Base-by-base conservation (phyloP, 2,888 invertebrate species). In the Argyresthia albistria region DNA sequence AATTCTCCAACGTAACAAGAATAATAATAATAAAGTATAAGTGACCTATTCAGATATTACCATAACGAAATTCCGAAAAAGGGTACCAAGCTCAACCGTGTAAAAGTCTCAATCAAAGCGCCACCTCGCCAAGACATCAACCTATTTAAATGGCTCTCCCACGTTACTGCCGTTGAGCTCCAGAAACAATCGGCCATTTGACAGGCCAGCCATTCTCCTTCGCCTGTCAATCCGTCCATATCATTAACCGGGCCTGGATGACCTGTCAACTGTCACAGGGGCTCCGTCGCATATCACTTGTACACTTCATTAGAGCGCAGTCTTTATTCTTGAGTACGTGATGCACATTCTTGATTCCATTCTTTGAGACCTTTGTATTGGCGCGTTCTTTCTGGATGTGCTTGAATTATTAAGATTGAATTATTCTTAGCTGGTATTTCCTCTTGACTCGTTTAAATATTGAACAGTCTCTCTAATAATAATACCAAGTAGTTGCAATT, bases 241-340 rank as follows among this genome's bases (percentile, higher is more conserved):
- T 80, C 82, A 80, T 83, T 83, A 83, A 76, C 67, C 50, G 46
- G 36, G 12, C 42, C n/a, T 25, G 51, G 51, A 9, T 36, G 48
- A 51, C 14, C 54, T 51, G 53, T 50, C 67, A 61, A 59, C 61
- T 62, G 66, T 64, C 65, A 63, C 66, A 25, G 60, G n/a, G 60
- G 72, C 69, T 67, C 71, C 80, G 80, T 80, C 82, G 79, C 82
- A 76, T 73, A 75, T 81, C 83, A 78, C 66, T 66, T 55, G 69
- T 67, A 70, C 78, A 79, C 82, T 83, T 83, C 82, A 81, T 84
- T 83, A 83, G 70, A 43, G 70, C 74, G 25, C 12, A 15, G 74
- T 73, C 71, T 69, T 62, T 60, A 60, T 53, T 46, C 57, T 56
- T 59, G 25, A 50, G 58, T 60, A 76, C 80, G 81, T 77, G 80